phyloP scores from a whole-genome alignment of 2,888 invertebrate genomes.

The Chirona hameri region DNA sequence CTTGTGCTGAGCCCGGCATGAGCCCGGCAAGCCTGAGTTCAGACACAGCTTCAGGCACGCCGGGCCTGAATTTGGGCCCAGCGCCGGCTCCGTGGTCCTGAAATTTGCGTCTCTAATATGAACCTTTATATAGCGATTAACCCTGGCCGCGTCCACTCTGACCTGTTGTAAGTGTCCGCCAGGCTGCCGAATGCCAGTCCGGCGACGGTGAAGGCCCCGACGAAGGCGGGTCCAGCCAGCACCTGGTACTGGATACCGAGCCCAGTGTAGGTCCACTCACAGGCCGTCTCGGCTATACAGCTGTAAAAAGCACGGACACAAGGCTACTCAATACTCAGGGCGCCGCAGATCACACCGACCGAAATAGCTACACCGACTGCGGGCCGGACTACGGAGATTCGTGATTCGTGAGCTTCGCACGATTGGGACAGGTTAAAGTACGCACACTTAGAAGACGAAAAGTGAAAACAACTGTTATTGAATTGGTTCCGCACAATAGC shows the following conservation, averaged over 20 bases:
- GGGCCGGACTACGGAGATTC: too few relatives aligned
- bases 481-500: too few relatives aligned
- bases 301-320: conserved; percentile 33
- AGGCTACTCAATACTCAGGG: neutral
- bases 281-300: conserved; percentile 49
- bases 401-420: neutral
- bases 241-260: conserved; percentile 88
- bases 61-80: too few relatives aligned
- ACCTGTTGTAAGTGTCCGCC: conserved; percentile 38
- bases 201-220: conserved; percentile 82
- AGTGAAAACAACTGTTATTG: too few relatives aligned
- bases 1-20: too few relatives aligned
- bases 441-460: too few relatives aligned
- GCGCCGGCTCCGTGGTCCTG: too few relatives aligned
- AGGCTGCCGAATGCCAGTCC: conserved; percentile 75
- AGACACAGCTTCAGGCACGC: too few relatives aligned
- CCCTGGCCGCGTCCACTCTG: neutral
- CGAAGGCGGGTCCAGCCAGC: conserved; percentile 87
- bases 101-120: too few relatives aligned
- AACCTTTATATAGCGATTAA: too few relatives aligned
- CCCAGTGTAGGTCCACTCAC: conserved; percentile 91
- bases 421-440: neutral
- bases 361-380: too few relatives aligned
- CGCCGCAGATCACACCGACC: neutral
- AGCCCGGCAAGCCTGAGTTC: too few relatives aligned